Conservation (phyloP, 2,797 vertebrate genomes). For the Oceanodroma leucorhoa region DNA sequence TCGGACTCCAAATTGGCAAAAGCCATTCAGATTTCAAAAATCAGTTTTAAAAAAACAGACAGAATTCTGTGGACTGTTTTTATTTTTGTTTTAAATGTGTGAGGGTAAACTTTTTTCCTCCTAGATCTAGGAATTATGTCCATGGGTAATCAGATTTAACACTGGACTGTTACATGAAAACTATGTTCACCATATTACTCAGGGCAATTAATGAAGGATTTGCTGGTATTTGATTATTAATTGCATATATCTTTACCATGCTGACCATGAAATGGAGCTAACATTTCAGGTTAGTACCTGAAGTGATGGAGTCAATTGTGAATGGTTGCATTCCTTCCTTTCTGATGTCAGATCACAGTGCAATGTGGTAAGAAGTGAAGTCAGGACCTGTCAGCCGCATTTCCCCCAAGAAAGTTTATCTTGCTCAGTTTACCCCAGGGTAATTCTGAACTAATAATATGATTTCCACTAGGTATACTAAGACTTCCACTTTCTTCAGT, state of each 20-base stretch:
- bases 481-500: neutral
- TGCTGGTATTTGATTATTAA: neutral
- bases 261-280: neutral
- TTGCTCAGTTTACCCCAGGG: neutral
- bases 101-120: neutral
- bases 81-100: neutral
- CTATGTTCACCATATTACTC: neutral
- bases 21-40: neutral
- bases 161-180: neutral
- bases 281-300: neutral
- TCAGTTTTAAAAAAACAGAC: neutral
- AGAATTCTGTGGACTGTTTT: neutral
- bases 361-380: neutral
- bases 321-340: neutral
- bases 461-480: neutral
- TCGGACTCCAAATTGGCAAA: neutral
- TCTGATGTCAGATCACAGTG: neutral
- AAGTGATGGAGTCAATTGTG: neutral
- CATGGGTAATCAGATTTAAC: neutral
- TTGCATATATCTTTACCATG: neutral
- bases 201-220: neutral
- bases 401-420: neutral
- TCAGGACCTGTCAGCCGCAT: neutral
- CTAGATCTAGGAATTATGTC: neutral
- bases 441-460: neutral